Conservation (phyloP, 2,888 invertebrate genomes). For the Choristoneura rosaceana region DNA sequence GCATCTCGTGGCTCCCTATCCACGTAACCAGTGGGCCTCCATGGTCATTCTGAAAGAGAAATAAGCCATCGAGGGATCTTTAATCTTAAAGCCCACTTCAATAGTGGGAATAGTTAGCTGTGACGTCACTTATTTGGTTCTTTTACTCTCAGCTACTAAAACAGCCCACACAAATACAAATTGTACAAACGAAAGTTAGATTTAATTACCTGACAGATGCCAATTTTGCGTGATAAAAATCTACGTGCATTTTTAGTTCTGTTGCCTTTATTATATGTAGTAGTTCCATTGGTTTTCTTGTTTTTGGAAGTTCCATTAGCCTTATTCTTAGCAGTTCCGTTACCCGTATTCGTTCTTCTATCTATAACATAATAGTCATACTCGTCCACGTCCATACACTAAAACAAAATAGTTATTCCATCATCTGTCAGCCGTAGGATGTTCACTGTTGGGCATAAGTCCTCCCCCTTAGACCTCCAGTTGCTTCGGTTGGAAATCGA, state of each 20-base stretch:
- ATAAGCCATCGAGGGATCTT: too few relatives aligned
- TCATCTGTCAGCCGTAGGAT: too few relatives aligned
- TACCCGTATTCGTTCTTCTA: background rate
- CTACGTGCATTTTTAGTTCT: background rate
- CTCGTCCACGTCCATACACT: background rate
- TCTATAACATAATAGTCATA: constrained; percentile 1
- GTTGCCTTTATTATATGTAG: background rate
- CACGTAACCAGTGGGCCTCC: constrained; percentile 66
- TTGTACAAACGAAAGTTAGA: too few relatives aligned
- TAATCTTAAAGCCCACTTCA: too few relatives aligned
- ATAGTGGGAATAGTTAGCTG: too few relatives aligned
- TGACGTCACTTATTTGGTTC: too few relatives aligned
- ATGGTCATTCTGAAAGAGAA: constrained; percentile 61
- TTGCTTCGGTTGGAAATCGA: too few relatives aligned
- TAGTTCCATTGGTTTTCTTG: background rate
- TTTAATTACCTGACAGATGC: constrained; percentile 10
- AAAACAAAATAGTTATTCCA: background rate
- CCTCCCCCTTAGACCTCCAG: too few relatives aligned
- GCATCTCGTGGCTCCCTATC: constrained; percentile 52
- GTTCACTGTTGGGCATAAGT: too few relatives aligned
- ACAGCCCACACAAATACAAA: too few relatives aligned
- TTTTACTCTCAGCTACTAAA: too few relatives aligned
- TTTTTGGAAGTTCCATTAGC: background rate
- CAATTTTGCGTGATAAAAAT: background rate
- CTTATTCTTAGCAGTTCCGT: background rate